phyloP scores from a whole-genome alignment of 2,888 invertebrate genomes.

The Cryptocheilus praepositus region DNA sequence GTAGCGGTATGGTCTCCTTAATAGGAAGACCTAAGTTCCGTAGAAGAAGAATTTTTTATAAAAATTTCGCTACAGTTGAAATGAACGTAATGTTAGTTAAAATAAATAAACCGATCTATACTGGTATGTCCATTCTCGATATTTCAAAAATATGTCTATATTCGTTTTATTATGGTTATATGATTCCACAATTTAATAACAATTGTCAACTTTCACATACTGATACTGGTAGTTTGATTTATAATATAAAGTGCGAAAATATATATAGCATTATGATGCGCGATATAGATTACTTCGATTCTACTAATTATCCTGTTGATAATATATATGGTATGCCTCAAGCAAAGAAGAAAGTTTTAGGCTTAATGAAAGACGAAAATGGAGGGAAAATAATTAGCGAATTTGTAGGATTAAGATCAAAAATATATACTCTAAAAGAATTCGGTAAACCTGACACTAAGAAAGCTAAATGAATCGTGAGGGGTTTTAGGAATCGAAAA shows the following conservation, averaged over 20 bases:
- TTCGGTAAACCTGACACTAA: too few species aligned
- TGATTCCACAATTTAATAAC: background rate
- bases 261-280: constrained; percentile 31
- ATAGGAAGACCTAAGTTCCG: constrained; percentile 63
- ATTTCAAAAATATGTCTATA: constrained; percentile 63
- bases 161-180: constrained; percentile 55
- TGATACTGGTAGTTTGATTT: constrained; percentile 40
- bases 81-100: constrained; percentile 28
- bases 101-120: constrained; percentile 62
- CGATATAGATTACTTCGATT: constrained; percentile 38
- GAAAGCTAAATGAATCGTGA: too few species aligned
- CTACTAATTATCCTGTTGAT: constrained; percentile 27
- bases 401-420: too few species aligned
- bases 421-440: too few species aligned
- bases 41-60: constrained; percentile 25
- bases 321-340: constrained; percentile 29
- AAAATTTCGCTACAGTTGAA: background rate
- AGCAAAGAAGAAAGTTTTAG: constrained; percentile 49
- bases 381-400: constrained; percentile 56
- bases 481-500: too few species aligned
- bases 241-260: constrained; percentile 27
- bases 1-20: constrained; percentile 49
- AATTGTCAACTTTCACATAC: constrained; percentile 42
- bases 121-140: constrained; percentile 59
- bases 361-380: constrained; percentile 62